These are phyloP conservation scores for Cecidostiba fungosa DNA, from an alignment of 2,888 invertebrate species.

Conservation along the genomic window DNA sequence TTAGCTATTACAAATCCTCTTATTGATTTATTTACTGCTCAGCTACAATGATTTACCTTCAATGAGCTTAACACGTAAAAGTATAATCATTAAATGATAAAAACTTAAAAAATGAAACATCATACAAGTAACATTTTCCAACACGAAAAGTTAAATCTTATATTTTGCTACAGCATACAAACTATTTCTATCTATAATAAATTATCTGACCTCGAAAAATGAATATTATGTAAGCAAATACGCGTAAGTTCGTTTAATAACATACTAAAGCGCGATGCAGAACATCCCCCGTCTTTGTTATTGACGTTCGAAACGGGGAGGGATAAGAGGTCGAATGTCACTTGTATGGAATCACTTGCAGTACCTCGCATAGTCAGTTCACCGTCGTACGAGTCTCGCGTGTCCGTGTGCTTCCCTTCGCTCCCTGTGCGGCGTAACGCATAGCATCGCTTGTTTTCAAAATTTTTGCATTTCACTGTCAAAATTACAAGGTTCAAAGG, in stretches of 20 bases:
- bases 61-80: too few relatives aligned
- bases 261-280: background rate
- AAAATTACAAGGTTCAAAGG: background rate
- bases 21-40: too few relatives aligned
- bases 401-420: slow-evolving; percentile 65
- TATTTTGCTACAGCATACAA: slow-evolving; percentile 14
- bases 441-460: slow-evolving; percentile 15
- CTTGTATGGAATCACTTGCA: slow-evolving; percentile 77
- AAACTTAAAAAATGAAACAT: background rate
- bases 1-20: background rate
- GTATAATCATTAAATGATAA: background rate
- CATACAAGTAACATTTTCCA: background rate
- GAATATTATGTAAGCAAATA: slow-evolving; percentile 15
- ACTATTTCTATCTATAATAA: background rate
- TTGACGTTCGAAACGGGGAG: slow-evolving; percentile 64
- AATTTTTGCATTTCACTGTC: background rate
- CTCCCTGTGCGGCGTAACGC: slow-evolving; percentile 13
- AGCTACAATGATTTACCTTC: too few relatives aligned
- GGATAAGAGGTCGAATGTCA: slow-evolving; percentile 71
- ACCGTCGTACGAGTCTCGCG: slow-evolving; percentile 70
- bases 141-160: background rate
- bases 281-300: slow-evolving; percentile 60
- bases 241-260: slow-evolving; percentile 21
- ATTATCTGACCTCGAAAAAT: background rate
- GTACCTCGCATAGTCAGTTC: slow-evolving; percentile 73